Evolutionary conservation across 2,888 invertebrate species (phyloP), one percentile per base, ranked within the genome.

Genomic region (Diabrotica balteata): DNA sequence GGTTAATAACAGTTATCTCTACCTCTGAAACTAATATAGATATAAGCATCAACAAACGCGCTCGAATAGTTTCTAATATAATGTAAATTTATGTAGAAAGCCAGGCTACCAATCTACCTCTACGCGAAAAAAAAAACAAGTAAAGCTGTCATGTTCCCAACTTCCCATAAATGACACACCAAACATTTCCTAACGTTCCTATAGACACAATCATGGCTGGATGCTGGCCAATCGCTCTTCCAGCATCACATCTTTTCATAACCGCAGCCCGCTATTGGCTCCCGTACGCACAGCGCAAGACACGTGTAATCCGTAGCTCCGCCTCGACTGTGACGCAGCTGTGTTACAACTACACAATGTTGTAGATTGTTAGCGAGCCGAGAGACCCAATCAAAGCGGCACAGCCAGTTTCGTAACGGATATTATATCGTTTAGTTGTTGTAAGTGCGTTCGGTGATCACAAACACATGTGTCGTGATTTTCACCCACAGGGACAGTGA

Each of bases 71-170:
- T 44, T 4, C 10, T 55, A 45, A 45, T 57, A 3, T 45, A 45
- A 64, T 58, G 58, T 52, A 64, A 64, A 64, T 55, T 44, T 55
- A 62, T 55, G 55, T 59, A 42, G 47, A 66, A 61, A 61, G 50
- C 45, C n/a, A 2, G 44, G 17, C 61, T 42, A 51, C 43, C 17
- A 49, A 63, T 8, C 46, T 55, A 63, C 63, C 79, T 79, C 78
- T 79, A 80, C 79, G 80, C 80, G 79, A 80, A 80, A 79, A 79
- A 81, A 80, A 79, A 79, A 80, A 80, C 81, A 81, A 78, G 79
- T 77, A 77, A 74, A 79, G 80, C 82, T 83, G 83, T 83, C 83
- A 83, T 82, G 82, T 83, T 81, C 82, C 80, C 81, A 80, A 81
- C 54, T 58, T 64, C 64, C 82, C 77, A 81, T 81, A 83, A 82